Percentiles rank a stretch among this genome's conserved stretches.
Evolutionary conservation across 37 sponge, comb jelly and placozoan genomes (phyloP).

Genomic region (Spongia lamella): DNA sequence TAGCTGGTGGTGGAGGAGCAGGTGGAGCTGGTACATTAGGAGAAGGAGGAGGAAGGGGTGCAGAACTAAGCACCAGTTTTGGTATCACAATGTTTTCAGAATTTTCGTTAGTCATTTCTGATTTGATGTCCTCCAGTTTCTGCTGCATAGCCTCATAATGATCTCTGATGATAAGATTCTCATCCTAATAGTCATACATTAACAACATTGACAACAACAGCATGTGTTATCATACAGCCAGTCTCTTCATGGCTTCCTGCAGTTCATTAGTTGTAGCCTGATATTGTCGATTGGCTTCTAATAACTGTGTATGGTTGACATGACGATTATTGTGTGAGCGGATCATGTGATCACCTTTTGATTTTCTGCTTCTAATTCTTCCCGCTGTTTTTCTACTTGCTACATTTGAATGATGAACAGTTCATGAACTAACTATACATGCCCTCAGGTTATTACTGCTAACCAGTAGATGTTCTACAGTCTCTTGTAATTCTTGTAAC

Average conservation of each 20-base stretch:
- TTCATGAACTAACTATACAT: too few species aligned
- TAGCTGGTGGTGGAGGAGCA: constrained; percentile 45
- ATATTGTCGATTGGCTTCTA: constrained; percentile 9
- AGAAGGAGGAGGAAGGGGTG: constrained; percentile 3
- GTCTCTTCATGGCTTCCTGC: constrained; percentile 10
- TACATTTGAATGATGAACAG: too few species aligned
- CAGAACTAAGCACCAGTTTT: neutral
- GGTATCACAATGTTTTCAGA: neutral
- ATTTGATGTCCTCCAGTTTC: neutral
- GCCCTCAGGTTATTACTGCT: too few species aligned
- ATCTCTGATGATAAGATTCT: constrained; percentile 19
- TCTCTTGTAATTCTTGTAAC: too few species aligned
- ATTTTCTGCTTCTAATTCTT: too few species aligned
- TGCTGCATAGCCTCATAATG: constrained; percentile 8
- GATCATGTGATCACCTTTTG: too few species aligned
- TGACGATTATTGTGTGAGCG: neutral
- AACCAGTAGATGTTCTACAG: too few species aligned
- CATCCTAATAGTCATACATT: constrained; percentile 41
- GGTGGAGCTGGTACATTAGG: constrained; percentile 45
- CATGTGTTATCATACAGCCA: neutral
- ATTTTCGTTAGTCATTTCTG: neutral
- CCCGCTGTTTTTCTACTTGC: too few species aligned
- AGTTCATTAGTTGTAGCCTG: constrained; percentile 2
- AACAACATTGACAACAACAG: neutral
- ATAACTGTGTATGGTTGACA: neutral